Conservation (phyloP, 30 jellyfish, hydroid and myxozoan species). For the Pseudorhiza aurosa region DNA sequence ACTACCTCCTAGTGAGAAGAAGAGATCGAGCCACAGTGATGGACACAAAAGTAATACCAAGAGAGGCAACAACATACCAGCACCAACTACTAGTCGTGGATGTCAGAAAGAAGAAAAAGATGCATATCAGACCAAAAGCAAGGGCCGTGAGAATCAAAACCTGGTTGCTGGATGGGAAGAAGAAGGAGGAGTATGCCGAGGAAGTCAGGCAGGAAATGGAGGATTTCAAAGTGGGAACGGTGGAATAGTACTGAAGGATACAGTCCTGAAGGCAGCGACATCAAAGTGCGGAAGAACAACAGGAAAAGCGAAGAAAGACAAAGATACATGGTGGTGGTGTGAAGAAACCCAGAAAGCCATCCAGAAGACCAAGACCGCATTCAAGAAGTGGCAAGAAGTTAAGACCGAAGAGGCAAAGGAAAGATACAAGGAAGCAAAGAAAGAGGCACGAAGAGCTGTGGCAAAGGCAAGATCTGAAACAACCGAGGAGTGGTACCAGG, state of each 20-base stretch:
- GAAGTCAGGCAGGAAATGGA: background rate
- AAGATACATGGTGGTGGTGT: no score
- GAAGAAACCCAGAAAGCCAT: no score
- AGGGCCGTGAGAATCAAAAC: background rate
- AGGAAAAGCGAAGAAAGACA: background rate
- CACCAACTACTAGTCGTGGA: slow-evolving; percentile 1
- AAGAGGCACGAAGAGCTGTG: slow-evolving; percentile 6
- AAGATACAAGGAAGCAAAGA: slow-evolving; percentile 18
- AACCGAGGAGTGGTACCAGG: background rate
- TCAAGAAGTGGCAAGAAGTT: no score
- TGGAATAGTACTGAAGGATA: background rate
- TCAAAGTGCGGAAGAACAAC: background rate
- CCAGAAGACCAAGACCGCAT: no score
- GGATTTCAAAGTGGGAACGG: slow-evolving; percentile 12
- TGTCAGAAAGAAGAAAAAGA: background rate
- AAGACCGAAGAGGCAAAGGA: no score
- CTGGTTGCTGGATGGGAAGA: background rate
- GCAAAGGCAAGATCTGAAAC: slow-evolving; percentile 2
- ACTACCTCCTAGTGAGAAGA: slow-evolving; percentile 10
- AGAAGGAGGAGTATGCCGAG: background rate
- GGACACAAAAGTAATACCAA: slow-evolving; percentile 14
- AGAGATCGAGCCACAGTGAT: background rate
- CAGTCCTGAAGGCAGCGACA: background rate
- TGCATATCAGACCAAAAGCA: background rate
- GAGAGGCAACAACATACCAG: background rate